These are phyloP conservation scores for Aphaenogaster floridana DNA, from an alignment of 1,140 invertebrate species.

Conservation along the genomic window DNA sequence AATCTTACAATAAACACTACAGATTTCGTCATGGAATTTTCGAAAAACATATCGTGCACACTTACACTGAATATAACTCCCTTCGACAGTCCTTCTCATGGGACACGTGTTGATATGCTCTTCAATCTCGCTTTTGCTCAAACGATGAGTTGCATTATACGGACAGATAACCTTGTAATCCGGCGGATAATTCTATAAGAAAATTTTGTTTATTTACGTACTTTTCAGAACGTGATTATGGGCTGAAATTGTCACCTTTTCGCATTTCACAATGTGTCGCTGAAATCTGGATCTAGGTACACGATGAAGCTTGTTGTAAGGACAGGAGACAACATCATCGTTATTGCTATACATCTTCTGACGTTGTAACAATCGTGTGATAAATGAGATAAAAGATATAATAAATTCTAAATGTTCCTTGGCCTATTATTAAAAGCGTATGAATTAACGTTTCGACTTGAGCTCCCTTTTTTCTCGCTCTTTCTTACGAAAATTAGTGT, in stretches of 20 bases:
- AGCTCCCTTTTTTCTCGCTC: not conserved
- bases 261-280: slow-evolving; percentile 82
- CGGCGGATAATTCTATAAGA: slow-evolving; percentile 79
- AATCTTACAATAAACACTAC: not conserved
- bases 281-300: slow-evolving; percentile 79
- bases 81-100: slow-evolving; percentile 58
- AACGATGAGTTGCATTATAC: slow-evolving; percentile 82
- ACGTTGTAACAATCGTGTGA: not conserved
- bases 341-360: slow-evolving; percentile 25
- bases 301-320: slow-evolving; percentile 80
- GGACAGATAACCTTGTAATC: slow-evolving; percentile 82
- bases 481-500: not conserved
- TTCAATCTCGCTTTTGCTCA: slow-evolving; percentile 75
- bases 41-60: not conserved
- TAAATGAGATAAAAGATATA: not conserved
- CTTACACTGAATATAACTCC: slow-evolving; percentile 54
- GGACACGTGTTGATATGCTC: slow-evolving; percentile 78
- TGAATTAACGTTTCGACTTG: not conserved
- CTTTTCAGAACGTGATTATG: not conserved
- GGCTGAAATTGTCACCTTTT: slow-evolving; percentile 76
- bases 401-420: not conserved
- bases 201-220: slow-evolving; percentile 39
- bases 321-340: slow-evolving; percentile 71
- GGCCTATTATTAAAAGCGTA: not conserved
- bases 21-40: not conserved